Evolutionary conservation across 1,140 invertebrate species (phyloP), one percentile per base, ranked within the genome.

Genomic region (Atopsyche davidsoni): DNA sequence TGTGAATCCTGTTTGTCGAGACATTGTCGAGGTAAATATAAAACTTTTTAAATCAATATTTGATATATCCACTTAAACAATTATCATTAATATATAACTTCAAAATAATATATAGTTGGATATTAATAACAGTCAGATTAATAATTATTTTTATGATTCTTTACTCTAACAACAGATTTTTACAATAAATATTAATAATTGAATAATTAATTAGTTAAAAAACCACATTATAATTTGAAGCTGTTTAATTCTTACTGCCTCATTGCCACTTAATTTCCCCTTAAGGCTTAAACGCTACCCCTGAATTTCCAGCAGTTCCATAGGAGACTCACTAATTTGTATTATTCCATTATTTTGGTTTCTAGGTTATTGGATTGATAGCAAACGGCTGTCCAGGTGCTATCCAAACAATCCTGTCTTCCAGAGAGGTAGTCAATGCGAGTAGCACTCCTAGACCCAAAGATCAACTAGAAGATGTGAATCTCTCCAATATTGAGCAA

Each of bases 1-100:
- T 54, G 78, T 88, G 2, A 92, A 89, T 72, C 69, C 70, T n/a
- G 75, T 73, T 51, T 85, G 84, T 1, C 81, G 76, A 53, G 81
- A 88, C 71, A 70, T 92, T 31, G 73, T 89, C 43, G 79, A 85
- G 62, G 79, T 88, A 65, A 71, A 73, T 46, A 58, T 60, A n/a
- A n/a, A n/a, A n/a, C n/a, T n/a, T n/a, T n/a, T n/a, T n/a, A n/a
- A n/a, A n/a, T n/a, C n/a, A n/a, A n/a, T n/a, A n/a, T n/a, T n/a
- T n/a, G n/a, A n/a, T n/a, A n/a, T n/a, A n/a, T n/a, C n/a, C n/a
- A n/a, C n/a, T n/a, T n/a, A n/a, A n/a, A n/a, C n/a, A n/a, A n/a
- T n/a, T n/a, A n/a, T n/a, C n/a, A n/a, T n/a, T n/a, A n/a, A n/a
- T n/a, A n/a, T n/a, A n/a, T n/a, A n/a, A n/a, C n/a, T n/a, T n/a